Conservation (phyloP, 2,113 vertebrate genomes). For the Anas platyrhynchos region DNA sequence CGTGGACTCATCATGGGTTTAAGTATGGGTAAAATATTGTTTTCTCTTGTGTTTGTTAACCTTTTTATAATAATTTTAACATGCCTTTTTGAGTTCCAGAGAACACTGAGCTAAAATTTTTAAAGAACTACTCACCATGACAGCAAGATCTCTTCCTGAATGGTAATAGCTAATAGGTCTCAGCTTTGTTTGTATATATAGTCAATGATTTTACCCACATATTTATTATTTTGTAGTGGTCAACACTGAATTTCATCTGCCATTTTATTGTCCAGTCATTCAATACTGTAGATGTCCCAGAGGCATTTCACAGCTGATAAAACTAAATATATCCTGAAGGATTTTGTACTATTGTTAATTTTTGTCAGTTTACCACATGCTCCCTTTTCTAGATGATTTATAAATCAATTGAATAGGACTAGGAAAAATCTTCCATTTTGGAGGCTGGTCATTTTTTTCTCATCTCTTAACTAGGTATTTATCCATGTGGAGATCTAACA, state of each 20-base stretch:
- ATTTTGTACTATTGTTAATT: neutral
- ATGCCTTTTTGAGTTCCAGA: neutral
- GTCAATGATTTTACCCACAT: neutral
- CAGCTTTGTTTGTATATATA: neutral
- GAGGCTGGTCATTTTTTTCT: neutral
- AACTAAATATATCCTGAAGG: neutral
- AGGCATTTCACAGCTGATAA: neutral
- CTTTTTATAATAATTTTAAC: conserved; percentile 21
- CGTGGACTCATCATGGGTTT: neutral
- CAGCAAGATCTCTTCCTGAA: neutral
- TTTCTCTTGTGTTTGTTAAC: conserved; percentile 2
- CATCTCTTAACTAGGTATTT: neutral
- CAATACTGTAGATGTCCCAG: neutral
- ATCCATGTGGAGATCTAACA: neutral
- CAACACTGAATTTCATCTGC: neutral
- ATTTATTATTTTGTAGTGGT: neutral
- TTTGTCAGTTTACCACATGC: neutral
- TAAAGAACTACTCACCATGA: neutral
- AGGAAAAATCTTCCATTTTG: neutral
- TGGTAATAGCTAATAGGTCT: neutral
- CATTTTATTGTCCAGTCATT: neutral
- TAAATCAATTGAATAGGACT: neutral
- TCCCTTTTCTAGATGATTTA: neutral
- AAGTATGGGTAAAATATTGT: neutral
- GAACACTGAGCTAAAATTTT: conserved; percentile 11